Evolutionary conservation across 23 tunicate genomes (phyloP), one percentile per base, ranked within the genome.

Genomic region (Phallusia fumigata): DNA sequence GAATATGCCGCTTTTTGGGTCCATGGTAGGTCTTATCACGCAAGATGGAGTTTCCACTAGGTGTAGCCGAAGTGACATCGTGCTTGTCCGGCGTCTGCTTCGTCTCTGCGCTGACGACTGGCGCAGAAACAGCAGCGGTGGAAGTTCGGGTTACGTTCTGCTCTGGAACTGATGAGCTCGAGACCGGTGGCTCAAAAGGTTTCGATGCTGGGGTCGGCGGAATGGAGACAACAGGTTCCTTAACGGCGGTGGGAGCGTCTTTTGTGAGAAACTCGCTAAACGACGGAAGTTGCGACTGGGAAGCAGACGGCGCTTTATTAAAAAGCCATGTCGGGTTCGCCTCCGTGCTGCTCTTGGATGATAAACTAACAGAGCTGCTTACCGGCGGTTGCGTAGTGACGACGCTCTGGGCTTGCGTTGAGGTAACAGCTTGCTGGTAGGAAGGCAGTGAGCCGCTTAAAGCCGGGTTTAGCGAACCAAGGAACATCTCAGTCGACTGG

Each of bases 1-100:
- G 76, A 64, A 87, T 87, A 45, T 87, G 91, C 19, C 82, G 82
- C 78, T 87, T 87, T 50, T 87, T 87, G 32, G 91, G 91, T 26
- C 91, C 91, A 44, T 81, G 91, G 83, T 81, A 87, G 33, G 91
- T 81, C 64, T 81, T 81, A 44, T 87, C 91, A 33, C 81, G 75
- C 19, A 87, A 58, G 15, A 84, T 33, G 30, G 83, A 52, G 31
- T n/a, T 53, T 31, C 64, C 35, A 49, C 51, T 36, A 53, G 21
- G 13, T 3, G 10, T 10, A 40, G 47, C 47, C 10, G 10, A 40
- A 77, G 69, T 73, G 65, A 36, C 11, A 15, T 32, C 31, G 15
- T 28, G 18, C 44, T 44, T 32, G 33, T 47, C 33, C 24, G 47
- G 18, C 21, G 30, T 74, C 19, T 0, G 36, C 45, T 74, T 74